Base-by-base conservation (phyloP, 2,888 invertebrate species). In the Teinopalpus imperialis region DNA sequence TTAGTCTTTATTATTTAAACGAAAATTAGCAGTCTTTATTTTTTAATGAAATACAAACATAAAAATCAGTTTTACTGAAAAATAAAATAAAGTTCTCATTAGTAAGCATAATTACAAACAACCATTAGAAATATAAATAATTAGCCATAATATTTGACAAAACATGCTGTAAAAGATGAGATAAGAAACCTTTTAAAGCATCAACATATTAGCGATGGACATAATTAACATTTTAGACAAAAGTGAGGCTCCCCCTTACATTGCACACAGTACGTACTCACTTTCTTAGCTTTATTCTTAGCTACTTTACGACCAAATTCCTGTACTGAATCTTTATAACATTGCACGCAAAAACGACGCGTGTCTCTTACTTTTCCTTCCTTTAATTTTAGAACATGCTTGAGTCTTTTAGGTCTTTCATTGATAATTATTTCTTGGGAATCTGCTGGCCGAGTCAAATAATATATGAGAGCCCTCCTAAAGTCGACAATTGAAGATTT, bases 211-310 rank as follows among this genome's bases (percentile, higher is more conserved):
- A n/a, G n/a, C n/a, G n/a, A n/a, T n/a, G n/a, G n/a, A n/a, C n/a
- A n/a, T n/a, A n/a, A n/a, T n/a, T n/a, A n/a, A n/a, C n/a, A n/a
- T n/a, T n/a, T n/a, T n/a, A n/a, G n/a, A n/a, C n/a, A n/a, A n/a
- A 51, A 53, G 46, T 60, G 54, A 44, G 58, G 56, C 40, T 58
- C 52, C 30, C 52, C 53, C 32, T 49, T 46, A 60, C 61, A 60
- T 51, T 58, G 43, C 32, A 46, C 44, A 48, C 59, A 61, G 52
- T 56, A 59, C 37, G 57, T 58, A 48, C 46, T 50, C 45, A 63
- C 59, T 54, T 58, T 63, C 52, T 59, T 61, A 47, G 60, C 41
- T 56, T 56, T 63, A 49, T 59, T 63, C 49, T 57, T 57, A 47
- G 61, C 61, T 46, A 55, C 30, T 55, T 57, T 57, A 46, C 55